phyloP scores from a whole-genome alignment of 2,888 invertebrate genomes.

The Bembecia ichneumoniformis region DNA sequence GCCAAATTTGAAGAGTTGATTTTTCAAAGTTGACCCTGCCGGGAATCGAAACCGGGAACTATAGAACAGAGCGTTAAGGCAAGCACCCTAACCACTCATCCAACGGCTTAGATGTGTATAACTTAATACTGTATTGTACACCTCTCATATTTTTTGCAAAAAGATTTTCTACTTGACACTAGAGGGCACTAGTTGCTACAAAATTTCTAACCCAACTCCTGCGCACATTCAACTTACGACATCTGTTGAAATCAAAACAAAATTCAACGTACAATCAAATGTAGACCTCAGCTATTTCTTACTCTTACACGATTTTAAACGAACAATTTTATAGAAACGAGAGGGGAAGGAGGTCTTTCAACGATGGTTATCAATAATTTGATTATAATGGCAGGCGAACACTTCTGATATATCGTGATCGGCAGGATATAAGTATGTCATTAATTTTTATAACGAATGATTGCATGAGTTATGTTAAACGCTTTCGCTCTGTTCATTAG shows the following conservation, averaged over 20 bases:
- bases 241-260: slow-evolving; percentile 17
- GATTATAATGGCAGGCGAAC: slow-evolving; percentile 54
- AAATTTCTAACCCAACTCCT: slow-evolving; percentile 17
- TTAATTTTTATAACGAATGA: slow-evolving; percentile 52
- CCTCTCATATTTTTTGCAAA: too few species aligned
- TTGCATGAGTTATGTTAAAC: slow-evolving; percentile 46
- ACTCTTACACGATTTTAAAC: neutral
- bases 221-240: slow-evolving; percentile 30
- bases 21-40: too few species aligned
- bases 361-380: slow-evolving; percentile 37
- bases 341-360: slow-evolving; percentile 14
- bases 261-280: slow-evolving; percentile 4
- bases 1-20: too few species aligned
- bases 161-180: slow-evolving; percentile 29
- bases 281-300: slow-evolving; percentile 22
- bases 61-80: too few species aligned
- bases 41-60: too few species aligned
- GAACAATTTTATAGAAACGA: neutral
- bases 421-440: slow-evolving; percentile 33
- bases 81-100: too few species aligned
- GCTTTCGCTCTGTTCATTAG: slow-evolving; percentile 20
- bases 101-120: too few species aligned
- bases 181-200: slow-evolving; percentile 43
- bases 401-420: slow-evolving; percentile 39
- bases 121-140: too few species aligned